Evolutionary conservation across 2,113 vertebrate species (phyloP).

Genomic region (Apteryx mantelli): DNA sequence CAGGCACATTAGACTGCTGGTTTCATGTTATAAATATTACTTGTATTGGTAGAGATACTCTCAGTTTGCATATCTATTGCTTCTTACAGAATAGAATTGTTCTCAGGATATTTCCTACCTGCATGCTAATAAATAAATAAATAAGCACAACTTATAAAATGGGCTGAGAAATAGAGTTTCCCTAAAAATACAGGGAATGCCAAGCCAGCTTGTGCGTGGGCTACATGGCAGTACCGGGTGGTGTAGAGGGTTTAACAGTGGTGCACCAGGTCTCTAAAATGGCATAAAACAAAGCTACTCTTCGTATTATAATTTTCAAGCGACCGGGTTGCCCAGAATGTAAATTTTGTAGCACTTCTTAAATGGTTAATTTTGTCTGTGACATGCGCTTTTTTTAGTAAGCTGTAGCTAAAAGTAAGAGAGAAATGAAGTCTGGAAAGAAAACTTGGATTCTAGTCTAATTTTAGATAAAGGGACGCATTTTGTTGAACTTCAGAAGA

Average conservation of each 20-base stretch:
- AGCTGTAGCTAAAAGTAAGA: neutral
- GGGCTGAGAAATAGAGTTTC: neutral
- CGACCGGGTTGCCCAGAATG: neutral
- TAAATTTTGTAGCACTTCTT: neutral
- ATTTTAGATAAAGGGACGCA: neutral
- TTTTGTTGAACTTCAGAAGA: neutral
- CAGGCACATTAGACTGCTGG: neutral
- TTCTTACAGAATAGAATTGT: neutral
- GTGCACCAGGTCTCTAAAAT: neutral
- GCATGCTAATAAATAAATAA: neutral
- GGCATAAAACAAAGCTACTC: neutral
- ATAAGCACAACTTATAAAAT: neutral
- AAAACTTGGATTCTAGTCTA: neutral
- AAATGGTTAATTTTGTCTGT: neutral
- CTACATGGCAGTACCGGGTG: neutral
- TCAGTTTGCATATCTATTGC: neutral
- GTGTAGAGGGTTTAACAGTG: neutral
- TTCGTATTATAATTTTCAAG: neutral
- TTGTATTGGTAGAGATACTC: neutral
- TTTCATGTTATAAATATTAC: constrained; percentile 23
- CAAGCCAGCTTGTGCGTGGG: neutral
- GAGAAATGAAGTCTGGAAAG: neutral
- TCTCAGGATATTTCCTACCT: neutral
- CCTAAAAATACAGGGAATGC: neutral
- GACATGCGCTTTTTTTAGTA: neutral